Evolutionary conservation across 2,797 vertebrate genomes (phyloP).

Genomic region (Neosilurus hyrtlii): DNA sequence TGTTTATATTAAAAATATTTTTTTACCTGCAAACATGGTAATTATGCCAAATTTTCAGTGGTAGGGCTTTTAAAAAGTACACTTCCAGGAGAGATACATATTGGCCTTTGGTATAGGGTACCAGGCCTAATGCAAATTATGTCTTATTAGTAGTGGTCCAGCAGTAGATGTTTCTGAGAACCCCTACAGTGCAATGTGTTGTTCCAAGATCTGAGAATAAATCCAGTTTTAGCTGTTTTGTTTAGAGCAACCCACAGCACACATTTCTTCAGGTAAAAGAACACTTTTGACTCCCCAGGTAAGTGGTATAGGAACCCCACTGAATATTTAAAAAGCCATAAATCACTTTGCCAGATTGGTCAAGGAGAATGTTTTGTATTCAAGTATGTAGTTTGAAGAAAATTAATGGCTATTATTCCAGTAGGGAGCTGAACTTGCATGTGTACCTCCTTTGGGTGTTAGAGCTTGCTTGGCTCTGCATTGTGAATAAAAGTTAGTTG

Average conservation of each 20-base stretch:
- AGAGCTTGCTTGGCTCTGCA: background rate
- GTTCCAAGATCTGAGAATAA: background rate
- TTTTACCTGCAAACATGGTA: background rate
- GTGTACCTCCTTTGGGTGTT: background rate
- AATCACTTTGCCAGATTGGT: background rate
- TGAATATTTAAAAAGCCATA: background rate
- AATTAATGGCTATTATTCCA: background rate
- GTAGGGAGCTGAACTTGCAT: background rate
- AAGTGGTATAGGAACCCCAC: background rate
- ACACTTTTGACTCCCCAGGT: background rate
- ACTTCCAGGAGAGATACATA: background rate
- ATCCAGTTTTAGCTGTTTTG: background rate
- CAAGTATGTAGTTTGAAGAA: background rate
- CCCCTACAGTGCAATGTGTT: background rate
- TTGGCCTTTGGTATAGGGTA: background rate
- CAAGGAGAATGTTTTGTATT: background rate
- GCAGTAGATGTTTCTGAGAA: background rate
- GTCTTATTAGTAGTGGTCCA: background rate
- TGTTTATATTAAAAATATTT: too few relatives aligned
- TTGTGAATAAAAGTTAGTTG: background rate
- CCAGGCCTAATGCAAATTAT: background rate
- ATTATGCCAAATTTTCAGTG: background rate
- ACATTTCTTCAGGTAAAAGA: background rate
- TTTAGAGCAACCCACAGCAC: background rate
- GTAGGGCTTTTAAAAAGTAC: background rate